Base-by-base conservation (phyloP, 2,797 vertebrate genomes). In the Sebastolobus altivelis region DNA sequence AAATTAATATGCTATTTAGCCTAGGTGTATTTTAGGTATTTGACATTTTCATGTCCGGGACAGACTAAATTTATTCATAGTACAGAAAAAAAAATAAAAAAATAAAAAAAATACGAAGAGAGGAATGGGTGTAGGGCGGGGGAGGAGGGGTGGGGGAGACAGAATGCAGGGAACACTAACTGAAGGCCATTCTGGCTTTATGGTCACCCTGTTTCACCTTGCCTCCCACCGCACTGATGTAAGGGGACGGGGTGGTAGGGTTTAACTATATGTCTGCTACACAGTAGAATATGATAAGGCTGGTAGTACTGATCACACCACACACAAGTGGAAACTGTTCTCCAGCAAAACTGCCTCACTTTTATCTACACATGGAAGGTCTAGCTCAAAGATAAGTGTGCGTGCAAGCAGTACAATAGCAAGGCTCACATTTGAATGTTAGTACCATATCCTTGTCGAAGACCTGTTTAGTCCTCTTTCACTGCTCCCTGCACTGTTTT, bases 1-100 rank as follows among this genome's bases (percentile, higher is more conserved):
- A 96, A 95, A 96, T 96, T 96, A 95, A 96, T 96, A 96, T 94
- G 95, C 95, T 96, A 96, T 96, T 96, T 96, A 96, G 95, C 95
- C 95, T 95, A 96, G 95, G 95, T 96, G 96, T 96, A 96, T 96
- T 96, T 96, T 96, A 96, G 95, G 95, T 96, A 96, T 96, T 96
- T 96, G 95, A 96, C 96, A 96, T 96, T 96, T 96, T 96, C 96
- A 96, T 96, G 96, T 96, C 95, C 94, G 94, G 95, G 95, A 96
- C 94, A 94, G 95, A 95, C 95, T 95, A 89, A 96, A 96, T 96
- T 96, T 96, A 96, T 96, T 96, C 95, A 95, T 95, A 94, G 95
- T 95, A 93, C 89, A 92, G 89, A 92, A 93, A 94, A 92, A 92
- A 94, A 94, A 94, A 94, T 69, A 79, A 89, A 86, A 88, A 88